Conservation (phyloP, 1,140 invertebrate genomes). For the Atopsyche davidsoni region DNA sequence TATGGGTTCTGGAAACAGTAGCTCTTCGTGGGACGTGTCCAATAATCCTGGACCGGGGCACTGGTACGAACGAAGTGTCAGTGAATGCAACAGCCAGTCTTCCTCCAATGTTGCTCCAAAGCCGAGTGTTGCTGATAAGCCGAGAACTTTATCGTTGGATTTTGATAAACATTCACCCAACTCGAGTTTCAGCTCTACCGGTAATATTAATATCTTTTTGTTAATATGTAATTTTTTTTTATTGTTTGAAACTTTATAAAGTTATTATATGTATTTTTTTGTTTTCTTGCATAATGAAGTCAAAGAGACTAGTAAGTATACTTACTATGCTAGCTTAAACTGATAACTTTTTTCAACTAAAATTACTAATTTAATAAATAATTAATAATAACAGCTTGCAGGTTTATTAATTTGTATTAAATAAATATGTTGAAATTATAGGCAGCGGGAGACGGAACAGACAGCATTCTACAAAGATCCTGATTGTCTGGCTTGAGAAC, state of each 20-base stretch:
- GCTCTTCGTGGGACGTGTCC: constrained; percentile 44
- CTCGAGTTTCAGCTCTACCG: constrained; percentile 39
- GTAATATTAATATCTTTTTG: constrained; percentile 28
- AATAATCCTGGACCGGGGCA: constrained; percentile 31
- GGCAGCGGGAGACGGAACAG: constrained; percentile 51
- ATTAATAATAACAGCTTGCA: too few species aligned
- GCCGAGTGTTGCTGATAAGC: constrained; percentile 39
- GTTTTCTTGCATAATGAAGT: too few species aligned
- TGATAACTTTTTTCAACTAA: too few species aligned
- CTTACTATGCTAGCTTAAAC: too few species aligned
- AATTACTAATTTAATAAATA: too few species aligned
- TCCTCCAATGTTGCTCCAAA: constrained; percentile 31
- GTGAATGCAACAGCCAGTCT: constrained; percentile 39
- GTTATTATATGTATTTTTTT: too few species aligned
- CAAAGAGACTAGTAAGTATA: too few species aligned
- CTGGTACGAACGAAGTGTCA: constrained; percentile 57
- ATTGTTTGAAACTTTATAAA: too few species aligned
- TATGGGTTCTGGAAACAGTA: constrained; percentile 27
- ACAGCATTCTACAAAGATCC: constrained; percentile 74
- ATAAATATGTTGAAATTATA: constrained; percentile 29
- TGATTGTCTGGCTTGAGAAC: constrained; percentile 93
- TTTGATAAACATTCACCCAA: constrained; percentile 49
- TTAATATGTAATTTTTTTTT: constrained; percentile 5
- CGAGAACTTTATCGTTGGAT: constrained; percentile 63
- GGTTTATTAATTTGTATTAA: neutral